A percentile compares a stretch with the other conserved stretches of the same genome.
Conservation (phyloP, 2,797 vertebrate genomes). For the Pangasius macronema region DNA sequence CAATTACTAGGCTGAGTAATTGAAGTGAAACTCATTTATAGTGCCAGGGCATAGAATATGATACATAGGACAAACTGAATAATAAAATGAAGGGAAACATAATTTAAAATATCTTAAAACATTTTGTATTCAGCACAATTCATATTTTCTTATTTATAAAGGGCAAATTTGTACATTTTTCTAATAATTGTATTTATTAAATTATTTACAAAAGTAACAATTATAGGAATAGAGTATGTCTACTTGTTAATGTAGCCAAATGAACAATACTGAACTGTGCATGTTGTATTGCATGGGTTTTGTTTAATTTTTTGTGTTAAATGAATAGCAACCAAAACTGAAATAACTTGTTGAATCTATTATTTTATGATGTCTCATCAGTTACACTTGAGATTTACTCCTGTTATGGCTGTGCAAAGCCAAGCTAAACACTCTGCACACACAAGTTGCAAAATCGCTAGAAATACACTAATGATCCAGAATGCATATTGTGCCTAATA, state of each 20-base stretch:
- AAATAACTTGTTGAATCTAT: conserved; percentile 15
- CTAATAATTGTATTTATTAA: conserved; percentile 47
- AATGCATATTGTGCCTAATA: neutral
- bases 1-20: neutral
- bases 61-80: neutral
- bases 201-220: conserved; percentile 37
- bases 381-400: neutral
- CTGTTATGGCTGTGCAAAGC: conserved; percentile 7
- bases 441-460: neutral
- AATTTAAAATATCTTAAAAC: neutral
- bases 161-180: conserved; percentile 25
- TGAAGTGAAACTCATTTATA: conserved; percentile 1
- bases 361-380: neutral
- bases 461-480: conserved; percentile 2
- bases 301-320: conserved; percentile 13
- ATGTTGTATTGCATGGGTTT: conserved; percentile 47
- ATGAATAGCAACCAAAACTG: conserved; percentile 19
- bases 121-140: conserved; percentile 13
- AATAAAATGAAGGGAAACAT: neutral
- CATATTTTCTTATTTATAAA: conserved; percentile 14
- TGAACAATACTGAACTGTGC: conserved; percentile 37
- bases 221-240: conserved; percentile 21
- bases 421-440: neutral
- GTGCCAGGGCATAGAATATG: neutral
- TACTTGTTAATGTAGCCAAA: conserved; percentile 42